Base-by-base conservation (phyloP, 1,140 invertebrate genomes). In the Hycleus cichorii region DNA sequence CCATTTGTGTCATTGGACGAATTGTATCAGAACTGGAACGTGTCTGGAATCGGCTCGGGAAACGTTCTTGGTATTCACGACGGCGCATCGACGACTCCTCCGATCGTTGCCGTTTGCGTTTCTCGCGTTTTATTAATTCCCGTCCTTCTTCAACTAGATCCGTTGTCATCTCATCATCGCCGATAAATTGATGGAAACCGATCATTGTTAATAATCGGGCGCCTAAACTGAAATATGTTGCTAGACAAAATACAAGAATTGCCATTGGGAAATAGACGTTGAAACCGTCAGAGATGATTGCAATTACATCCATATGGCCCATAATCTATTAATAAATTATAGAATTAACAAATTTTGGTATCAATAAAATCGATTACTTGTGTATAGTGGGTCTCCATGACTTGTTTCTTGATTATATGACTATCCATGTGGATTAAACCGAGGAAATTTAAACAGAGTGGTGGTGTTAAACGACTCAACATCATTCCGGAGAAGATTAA, bases 191-290 rank as follows among this genome's bases (percentile, higher is more conserved):
- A 73, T 97, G 93, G 75, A 98, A 96, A 26, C 95, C 95, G 60
- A 97, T 80, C 42, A 89, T 81, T 27, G 91, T 91, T 6, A 98
- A 77, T 43, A 95, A 75, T 55, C 93, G 82, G 59, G 89, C 90
- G 32, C 95, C 95, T n/a, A 97, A 74, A 69, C 89, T 91, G 72
- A 98, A 95, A 79, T 96, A 98, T 0, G 95, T 98, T 51, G 93
- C 90, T 55, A 95, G 73, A 72, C 95, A 97, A 64, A 99, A 87
- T 52, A 93, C 80, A 40, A 98, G 80, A 72, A 99, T 96, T 47
- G 90, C 83, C 82, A 98, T 98, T 0, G 97, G 97, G 75, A 99
- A 97, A 73, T 99, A 99, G 42, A 99, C 90, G 76, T 99, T 98
- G 76, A 99, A 98, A 18, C 97, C 96, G 76, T 97, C 90, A 2